These are phyloP conservation scores for Mus caroli DNA, from an alignment of 2,797 vertebrate species.

Conservation along the genomic window DNA sequence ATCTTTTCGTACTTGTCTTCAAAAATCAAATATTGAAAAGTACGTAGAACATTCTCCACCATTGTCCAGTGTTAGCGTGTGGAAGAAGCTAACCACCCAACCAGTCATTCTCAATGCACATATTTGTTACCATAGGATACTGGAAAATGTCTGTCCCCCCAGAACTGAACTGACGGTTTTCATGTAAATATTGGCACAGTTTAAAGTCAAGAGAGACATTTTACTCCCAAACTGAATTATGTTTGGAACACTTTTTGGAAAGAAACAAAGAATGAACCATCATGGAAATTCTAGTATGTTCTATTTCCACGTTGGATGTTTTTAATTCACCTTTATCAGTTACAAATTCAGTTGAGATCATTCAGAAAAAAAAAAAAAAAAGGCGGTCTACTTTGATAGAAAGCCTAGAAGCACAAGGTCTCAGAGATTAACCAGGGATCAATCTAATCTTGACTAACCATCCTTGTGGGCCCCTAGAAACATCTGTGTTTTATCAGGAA, in stretches of 20 bases:
- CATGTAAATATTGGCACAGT: conserved; percentile 3
- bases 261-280: conserved; percentile 47
- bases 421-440: conserved; percentile 92
- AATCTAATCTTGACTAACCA: conserved; percentile 91
- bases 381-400: conserved; percentile 87
- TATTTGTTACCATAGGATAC: not conserved
- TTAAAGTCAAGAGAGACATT: conserved; percentile 59
- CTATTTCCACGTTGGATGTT: conserved; percentile 48
- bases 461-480: conserved; percentile 90
- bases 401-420: conserved; percentile 87
- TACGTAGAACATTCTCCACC: not conserved
- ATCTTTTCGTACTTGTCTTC: not conserved
- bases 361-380: conserved; percentile 83
- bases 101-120: not conserved
- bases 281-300: conserved; percentile 42
- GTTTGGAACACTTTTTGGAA: conserved; percentile 54
- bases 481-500: conserved; percentile 89
- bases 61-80: not conserved
- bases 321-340: conserved; percentile 72
- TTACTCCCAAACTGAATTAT: conserved; percentile 44
- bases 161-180: not conserved
- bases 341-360: conserved; percentile 89
- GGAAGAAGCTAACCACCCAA: not conserved
- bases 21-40: conserved; percentile 20
- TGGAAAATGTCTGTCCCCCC: not conserved